Conservation (phyloP, 2,113 vertebrate species). For the Rhynchomys soricoides region DNA sequence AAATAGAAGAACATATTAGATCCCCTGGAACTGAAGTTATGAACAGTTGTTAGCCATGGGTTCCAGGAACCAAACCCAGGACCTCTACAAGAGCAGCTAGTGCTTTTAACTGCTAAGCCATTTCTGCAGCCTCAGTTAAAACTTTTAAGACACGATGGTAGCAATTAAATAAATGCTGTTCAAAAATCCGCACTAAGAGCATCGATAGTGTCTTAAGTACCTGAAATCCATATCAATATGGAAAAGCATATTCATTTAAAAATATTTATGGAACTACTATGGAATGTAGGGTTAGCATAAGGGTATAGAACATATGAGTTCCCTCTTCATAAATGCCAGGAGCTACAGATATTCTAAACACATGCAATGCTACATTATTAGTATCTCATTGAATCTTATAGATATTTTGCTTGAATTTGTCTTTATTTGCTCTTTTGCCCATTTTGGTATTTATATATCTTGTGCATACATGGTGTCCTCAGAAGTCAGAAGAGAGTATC, state of each 20-base stretch:
- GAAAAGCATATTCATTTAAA: slow-evolving; percentile 8
- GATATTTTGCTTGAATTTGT: not conserved
- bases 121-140: not conserved
- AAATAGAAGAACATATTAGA: not conserved
- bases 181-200: not conserved
- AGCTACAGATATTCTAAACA: not conserved
- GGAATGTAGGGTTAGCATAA: not conserved
- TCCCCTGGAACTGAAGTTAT: not conserved
- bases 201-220: not conserved
- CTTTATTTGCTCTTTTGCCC: not conserved
- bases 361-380: not conserved
- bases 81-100: not conserved
- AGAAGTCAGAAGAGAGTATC: not conserved
- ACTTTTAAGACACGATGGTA: not conserved
- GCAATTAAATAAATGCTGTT: not conserved
- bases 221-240: not conserved
- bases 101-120: not conserved
- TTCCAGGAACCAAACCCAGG: no score
- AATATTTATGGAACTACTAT: slow-evolving; percentile 26
- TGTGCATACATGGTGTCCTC: not conserved
- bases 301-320: not conserved
- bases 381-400: not conserved
- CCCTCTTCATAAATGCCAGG: not conserved
- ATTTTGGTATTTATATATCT: not conserved
- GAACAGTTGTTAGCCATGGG: no score